Percentiles rank a stretch among this genome's conserved stretches.
Conservation (phyloP, 1,140 invertebrate species). For the Mercenaria mercenaria region DNA sequence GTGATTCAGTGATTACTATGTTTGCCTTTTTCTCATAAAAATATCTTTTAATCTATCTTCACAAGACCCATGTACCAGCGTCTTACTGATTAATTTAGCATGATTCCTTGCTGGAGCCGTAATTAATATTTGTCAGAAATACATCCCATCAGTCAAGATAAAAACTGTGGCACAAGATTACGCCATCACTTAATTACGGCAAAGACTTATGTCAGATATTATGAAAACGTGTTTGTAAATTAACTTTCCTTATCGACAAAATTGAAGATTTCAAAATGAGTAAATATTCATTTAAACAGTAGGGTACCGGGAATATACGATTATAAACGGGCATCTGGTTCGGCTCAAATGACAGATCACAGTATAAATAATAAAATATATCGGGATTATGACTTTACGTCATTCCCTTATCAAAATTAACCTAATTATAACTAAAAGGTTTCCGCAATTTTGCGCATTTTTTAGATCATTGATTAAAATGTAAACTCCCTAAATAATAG, state of each 20-base stretch:
- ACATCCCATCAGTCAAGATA: conserved; percentile 39
- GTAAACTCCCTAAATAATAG: conserved; percentile 55
- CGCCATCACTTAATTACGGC: conserved; percentile 59
- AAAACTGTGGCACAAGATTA: conserved; percentile 36
- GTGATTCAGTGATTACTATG: conserved; percentile 41
- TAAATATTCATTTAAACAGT: conserved; percentile 71
- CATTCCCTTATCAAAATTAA: conserved; percentile 69
- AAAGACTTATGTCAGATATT: conserved; percentile 65
- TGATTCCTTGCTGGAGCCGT: conserved; percentile 43
- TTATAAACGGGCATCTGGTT: conserved; percentile 60
- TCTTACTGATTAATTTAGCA: conserved; percentile 46
- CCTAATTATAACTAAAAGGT: conserved; percentile 70
- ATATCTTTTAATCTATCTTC: conserved; percentile 39
- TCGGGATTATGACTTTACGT: conserved; percentile 64
- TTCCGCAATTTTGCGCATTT: conserved; percentile 61
- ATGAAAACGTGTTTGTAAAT: conserved; percentile 68
- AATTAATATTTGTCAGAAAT: conserved; percentile 67
- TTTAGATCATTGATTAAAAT: conserved; percentile 67
- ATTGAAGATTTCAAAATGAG: conserved; percentile 66
- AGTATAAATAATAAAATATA: conserved; percentile 65
- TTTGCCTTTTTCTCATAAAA: conserved; percentile 22
- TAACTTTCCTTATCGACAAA: conserved; percentile 65
- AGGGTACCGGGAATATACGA: conserved; percentile 21
- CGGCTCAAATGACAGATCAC: conserved; percentile 58
- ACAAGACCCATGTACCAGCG: conserved; percentile 27